These are phyloP conservation scores for Bombylius discolor DNA, from an alignment of 2,888 invertebrate genomes.

Conservation along the genomic window DNA sequence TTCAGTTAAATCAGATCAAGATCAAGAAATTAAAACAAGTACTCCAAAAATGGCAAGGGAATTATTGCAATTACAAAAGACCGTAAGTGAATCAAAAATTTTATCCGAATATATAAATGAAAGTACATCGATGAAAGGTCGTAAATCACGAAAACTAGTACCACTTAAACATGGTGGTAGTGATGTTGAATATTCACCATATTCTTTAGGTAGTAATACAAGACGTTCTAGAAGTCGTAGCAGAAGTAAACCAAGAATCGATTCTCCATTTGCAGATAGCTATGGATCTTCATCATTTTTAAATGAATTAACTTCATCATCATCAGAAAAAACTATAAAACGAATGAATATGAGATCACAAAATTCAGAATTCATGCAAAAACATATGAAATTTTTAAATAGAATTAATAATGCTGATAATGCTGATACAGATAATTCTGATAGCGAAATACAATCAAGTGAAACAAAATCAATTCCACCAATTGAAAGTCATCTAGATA, in stretches of 20 bases:
- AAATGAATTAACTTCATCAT: conserved; percentile 8
- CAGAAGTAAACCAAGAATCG: conserved; percentile 12
- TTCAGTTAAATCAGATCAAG: conserved; percentile 2
- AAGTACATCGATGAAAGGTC: conserved; percentile 38
- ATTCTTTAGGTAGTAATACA: background rate
- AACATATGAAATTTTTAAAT: conserved; percentile 47
- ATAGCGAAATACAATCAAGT: conserved; percentile 23
- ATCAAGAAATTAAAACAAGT: conserved; percentile 12
- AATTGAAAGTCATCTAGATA: conserved; percentile 4
- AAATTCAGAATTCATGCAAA: conserved; percentile 49
- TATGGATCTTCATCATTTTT: conserved; percentile 5
- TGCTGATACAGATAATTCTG: conserved; percentile 19
- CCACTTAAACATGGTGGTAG: conserved; percentile 10
- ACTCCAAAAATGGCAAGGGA: conserved; percentile 40
- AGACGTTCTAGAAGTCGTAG: conserved; percentile 29
- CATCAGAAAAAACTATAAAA: conserved; percentile 14
- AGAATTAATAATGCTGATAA: conserved; percentile 35
- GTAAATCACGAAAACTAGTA: conserved; percentile 24
- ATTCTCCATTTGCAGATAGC: conserved; percentile 6
- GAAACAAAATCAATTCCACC: conserved; percentile 13
- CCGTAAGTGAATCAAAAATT: conserved; percentile 55
- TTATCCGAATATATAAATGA: conserved; percentile 45
- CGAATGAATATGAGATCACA: conserved; percentile 47
- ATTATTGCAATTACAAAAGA: conserved; percentile 48
- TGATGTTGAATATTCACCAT: conserved; percentile 1